phyloP scores from a whole-genome alignment of 2,797 vertebrate genomes.

The Danionella dracula region DNA sequence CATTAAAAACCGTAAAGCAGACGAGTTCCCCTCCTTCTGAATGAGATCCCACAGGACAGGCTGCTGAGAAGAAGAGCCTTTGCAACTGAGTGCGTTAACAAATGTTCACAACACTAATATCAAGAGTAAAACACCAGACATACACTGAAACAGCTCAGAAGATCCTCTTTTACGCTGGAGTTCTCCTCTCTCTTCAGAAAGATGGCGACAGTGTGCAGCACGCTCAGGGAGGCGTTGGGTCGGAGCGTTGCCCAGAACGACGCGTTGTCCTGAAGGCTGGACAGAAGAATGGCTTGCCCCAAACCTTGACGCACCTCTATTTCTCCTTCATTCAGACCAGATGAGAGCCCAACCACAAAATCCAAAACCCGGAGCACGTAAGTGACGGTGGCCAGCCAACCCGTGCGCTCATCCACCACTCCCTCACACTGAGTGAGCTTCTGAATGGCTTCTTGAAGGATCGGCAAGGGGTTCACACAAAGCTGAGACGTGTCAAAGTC shows the following conservation, averaged over 20 bases:
- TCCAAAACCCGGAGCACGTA: slow-evolving; percentile 80
- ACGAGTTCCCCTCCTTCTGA: slow-evolving; percentile 74
- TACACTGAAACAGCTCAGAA: slow-evolving; percentile 88
- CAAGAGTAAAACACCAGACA: slow-evolving; percentile 51
- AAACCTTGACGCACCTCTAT: slow-evolving; percentile 74
- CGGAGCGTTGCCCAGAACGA: slow-evolving; percentile 77
- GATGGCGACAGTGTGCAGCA: slow-evolving; percentile 75
- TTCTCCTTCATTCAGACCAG: slow-evolving; percentile 70
- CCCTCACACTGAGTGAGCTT: slow-evolving; percentile 75
- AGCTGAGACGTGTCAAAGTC: slow-evolving; percentile 76
- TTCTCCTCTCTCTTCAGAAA: slow-evolving; percentile 76
- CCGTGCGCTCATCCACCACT: slow-evolving; percentile 63
- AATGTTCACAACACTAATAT: background rate
- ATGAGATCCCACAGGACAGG: slow-evolving; percentile 83
- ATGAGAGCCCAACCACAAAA: slow-evolving; percentile 75
- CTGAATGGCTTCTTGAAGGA: slow-evolving; percentile 71
- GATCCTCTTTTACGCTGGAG: slow-evolving; percentile 70
- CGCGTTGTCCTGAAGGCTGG: slow-evolving; percentile 82
- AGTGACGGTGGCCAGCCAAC: slow-evolving; percentile 69
- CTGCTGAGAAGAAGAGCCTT: slow-evolving; percentile 52
- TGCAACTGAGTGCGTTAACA: slow-evolving; percentile 1
- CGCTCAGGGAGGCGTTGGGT: slow-evolving; percentile 70
- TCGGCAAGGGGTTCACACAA: slow-evolving; percentile 71
- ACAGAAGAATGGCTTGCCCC: slow-evolving; percentile 82
- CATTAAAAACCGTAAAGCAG: slow-evolving; percentile 74